Conservation (phyloP, 2,797 vertebrate genomes). For the Gila robusta region DNA sequence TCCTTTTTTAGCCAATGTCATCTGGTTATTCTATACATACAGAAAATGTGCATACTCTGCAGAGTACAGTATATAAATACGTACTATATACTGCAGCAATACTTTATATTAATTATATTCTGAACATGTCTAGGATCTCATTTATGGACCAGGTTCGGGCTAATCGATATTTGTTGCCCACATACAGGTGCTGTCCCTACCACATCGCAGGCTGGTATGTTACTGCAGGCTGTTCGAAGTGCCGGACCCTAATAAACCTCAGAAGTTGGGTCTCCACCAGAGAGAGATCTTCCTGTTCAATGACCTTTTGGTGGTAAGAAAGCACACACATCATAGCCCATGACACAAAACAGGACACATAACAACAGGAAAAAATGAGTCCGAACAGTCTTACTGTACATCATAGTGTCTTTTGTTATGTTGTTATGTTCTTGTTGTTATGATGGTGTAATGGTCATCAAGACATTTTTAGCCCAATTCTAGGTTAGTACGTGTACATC, state of each 20-base stretch:
- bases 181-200: slow-evolving; percentile 90
- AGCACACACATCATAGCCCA: background rate
- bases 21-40: background rate
- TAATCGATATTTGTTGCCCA: slow-evolving; percentile 9
- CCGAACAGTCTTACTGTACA: background rate
- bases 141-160: background rate
- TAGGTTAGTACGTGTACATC: slow-evolving; percentile 17
- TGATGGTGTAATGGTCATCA: slow-evolving; percentile 5
- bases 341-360: background rate
- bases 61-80: background rate
- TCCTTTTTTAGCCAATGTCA: background rate
- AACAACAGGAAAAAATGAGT: background rate
- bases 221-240: slow-evolving; percentile 98
- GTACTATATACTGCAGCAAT: background rate
- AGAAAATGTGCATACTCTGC: background rate
- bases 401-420: background rate
- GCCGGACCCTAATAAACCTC: slow-evolving; percentile 96
- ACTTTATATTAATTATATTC: background rate
- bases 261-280: slow-evolving; percentile 95
- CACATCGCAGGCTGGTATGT: slow-evolving; percentile 94
- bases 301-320: slow-evolving; percentile 94
- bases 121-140: background rate
- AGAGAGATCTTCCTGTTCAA: slow-evolving; percentile 98
- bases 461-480: slow-evolving; percentile 23
- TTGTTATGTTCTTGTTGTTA: slow-evolving; percentile 9